Percentiles rank a stretch among this genome's conserved stretches.
These are phyloP conservation scores for Lucilia sericata DNA, from an alignment of 1,140 invertebrate species.

Conservation along the genomic window DNA sequence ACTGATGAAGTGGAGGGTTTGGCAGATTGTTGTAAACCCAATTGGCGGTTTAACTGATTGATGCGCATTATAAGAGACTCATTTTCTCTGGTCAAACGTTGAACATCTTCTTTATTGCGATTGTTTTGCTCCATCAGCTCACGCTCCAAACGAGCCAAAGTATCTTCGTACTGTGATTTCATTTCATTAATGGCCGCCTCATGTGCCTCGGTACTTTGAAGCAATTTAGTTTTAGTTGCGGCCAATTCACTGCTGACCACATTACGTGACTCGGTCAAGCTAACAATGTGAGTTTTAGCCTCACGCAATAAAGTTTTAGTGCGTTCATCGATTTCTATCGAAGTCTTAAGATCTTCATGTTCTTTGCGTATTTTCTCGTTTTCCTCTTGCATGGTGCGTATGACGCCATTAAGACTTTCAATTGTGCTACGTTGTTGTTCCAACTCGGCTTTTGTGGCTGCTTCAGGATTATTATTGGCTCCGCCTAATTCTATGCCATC, in stretches of 20 bases:
- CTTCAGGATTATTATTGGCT: conserved; percentile 59
- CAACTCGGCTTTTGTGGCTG: conserved; percentile 68
- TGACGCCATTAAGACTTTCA: conserved; percentile 74
- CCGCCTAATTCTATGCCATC: conserved; percentile 67
- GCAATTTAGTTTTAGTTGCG: conserved; percentile 51
- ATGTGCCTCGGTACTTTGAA: conserved; percentile 70
- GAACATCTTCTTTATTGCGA: conserved; percentile 74
- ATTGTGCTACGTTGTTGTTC: conserved; percentile 69
- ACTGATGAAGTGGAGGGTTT: conserved; percentile 76
- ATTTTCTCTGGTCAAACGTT: conserved; percentile 76
- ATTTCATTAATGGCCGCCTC: conserved; percentile 73
- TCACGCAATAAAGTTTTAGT: conserved; percentile 79
- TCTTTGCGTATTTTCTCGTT: conserved; percentile 78
- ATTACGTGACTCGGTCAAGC: conserved; percentile 77
- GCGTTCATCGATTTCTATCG: conserved; percentile 78
- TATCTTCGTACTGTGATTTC: conserved; percentile 80
- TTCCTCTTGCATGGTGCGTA: conserved; percentile 72
- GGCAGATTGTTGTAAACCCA: conserved; percentile 77
- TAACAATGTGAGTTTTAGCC: conserved; percentile 78
- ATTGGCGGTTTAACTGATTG: conserved; percentile 81
- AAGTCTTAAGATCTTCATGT: conserved; percentile 76
- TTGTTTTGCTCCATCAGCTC: conserved; percentile 79
- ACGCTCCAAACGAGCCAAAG: conserved; percentile 79
- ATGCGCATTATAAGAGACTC: conserved; percentile 81
- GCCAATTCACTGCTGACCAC: conserved; percentile 71